Base-by-base conservation (phyloP, 2,113 vertebrate genomes). In the Albula glossodonta region DNA sequence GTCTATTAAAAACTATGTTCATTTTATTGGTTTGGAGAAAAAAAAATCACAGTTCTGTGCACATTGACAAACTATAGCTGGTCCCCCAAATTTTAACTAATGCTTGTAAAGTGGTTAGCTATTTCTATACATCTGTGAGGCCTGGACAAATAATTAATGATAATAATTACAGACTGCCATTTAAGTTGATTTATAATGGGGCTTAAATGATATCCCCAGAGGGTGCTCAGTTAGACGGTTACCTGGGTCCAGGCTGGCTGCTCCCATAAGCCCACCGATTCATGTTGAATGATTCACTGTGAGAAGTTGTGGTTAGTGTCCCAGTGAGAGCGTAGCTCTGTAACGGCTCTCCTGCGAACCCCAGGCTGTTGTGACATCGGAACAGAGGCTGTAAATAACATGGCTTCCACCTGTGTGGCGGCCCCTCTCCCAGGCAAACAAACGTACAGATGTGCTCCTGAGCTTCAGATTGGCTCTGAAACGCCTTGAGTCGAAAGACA, bases 391-490 rank as follows among this genome's bases (percentile, higher is more conserved):
- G 95, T 96, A 97, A 97, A 97, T 96, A 96, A 94, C 96, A 95
- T 93, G 94, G 95, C 96, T 96, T 97, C 96, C 96, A 98, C 97
- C 97, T 98, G 96, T 96, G 95, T 91, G 94, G 91, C 92, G 93
- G 91, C 92, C 94, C 90, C 92, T 92, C 95, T 94, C 90, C 86
- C 91, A 92, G 91, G 81, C 88, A 56, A 89, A 87, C 90, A 91
- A 79, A 89, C 89, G 94, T 52, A 93, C 78, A 85, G 95, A 93
- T 92, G 93, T 94, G 92, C 93, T 95, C 93, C 92, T 93, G 92
- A 93, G 94, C 93, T 78, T 81, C 91, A 93, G 95, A 95, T 96
- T 95, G 94, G 96, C 96, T 94, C 96, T 97, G 97, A 98, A 41
- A 97, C 89, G 94, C 95, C 93, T 93, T 86, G 93, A 95, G 96